Evolutionary conservation across 2,797 vertebrate genomes (phyloP).

Genomic region (Lithobates sylvaticus): DNA sequence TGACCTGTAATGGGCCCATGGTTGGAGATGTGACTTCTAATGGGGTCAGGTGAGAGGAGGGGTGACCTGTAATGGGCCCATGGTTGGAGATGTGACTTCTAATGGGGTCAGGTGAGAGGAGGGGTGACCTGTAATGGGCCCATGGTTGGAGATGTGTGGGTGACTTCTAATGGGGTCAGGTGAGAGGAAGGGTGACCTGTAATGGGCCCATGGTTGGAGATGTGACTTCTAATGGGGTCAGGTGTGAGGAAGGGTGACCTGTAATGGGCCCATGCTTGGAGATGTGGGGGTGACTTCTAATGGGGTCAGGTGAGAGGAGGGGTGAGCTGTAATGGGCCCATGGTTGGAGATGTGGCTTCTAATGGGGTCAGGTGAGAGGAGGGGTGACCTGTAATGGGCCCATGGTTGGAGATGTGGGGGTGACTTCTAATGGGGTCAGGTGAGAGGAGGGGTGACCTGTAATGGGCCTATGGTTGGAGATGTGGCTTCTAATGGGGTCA

Average conservation of each 20-base stretch:
- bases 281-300: background rate
- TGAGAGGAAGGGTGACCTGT: background rate
- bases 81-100: no score
- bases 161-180: background rate
- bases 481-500: background rate
- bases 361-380: background rate
- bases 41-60: background rate
- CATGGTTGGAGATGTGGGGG: background rate
- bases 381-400: background rate
- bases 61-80: background rate
- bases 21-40: no score
- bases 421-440: background rate
- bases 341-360: no score
- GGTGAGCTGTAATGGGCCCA: background rate
- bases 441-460: background rate
- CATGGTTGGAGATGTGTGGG: background rate
- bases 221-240: background rate
- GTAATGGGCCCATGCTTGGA: no score
- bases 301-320: background rate
- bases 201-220: no score
- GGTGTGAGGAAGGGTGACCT: background rate
- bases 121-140: background rate
- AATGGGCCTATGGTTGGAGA: no score
- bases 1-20: background rate
- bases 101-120: background rate